Conservation (phyloP, 2,888 invertebrate species). For the Sicus ferrugineus region DNA sequence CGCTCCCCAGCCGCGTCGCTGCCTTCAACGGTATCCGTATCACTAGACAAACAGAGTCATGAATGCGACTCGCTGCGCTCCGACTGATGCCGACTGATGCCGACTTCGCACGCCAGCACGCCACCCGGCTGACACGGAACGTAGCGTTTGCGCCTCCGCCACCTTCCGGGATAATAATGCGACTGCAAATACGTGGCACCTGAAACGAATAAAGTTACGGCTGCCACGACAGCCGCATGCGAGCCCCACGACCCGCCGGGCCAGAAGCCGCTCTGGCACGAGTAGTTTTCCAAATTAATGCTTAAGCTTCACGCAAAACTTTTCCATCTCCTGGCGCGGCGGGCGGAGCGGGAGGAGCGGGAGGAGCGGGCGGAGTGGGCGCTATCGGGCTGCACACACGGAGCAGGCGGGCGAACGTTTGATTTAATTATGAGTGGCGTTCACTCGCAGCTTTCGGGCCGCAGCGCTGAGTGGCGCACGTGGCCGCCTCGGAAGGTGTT, state of each 20-base stretch:
- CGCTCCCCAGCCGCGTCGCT: background rate
- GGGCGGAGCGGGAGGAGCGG: constrained; percentile 37
- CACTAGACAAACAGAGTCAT: constrained; percentile 25
- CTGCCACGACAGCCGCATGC: constrained; percentile 1
- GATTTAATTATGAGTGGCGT: constrained; percentile 65
- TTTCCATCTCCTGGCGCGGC: background rate
- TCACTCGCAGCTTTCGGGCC: constrained; percentile 46
- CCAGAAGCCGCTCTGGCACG: constrained; percentile 8
- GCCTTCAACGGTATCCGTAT: constrained; percentile 16
- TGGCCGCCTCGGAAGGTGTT: constrained; percentile 52
- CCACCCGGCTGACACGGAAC: constrained; percentile 37
- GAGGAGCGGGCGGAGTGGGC: too few species aligned
- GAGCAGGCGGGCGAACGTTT: constrained; percentile 49
- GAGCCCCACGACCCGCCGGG: constrained; percentile 11
- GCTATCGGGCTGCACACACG: background rate
- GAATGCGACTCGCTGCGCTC: background rate
- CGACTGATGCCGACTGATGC: constrained; percentile 49
- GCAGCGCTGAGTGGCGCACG: background rate
- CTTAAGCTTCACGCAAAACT: constrained; percentile 52
- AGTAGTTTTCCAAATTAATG: constrained; percentile 52
- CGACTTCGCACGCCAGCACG: constrained; percentile 55
- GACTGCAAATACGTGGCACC: constrained; percentile 37
- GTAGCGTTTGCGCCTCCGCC: constrained; percentile 10
- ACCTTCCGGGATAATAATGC: constrained; percentile 39
- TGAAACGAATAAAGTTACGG: constrained; percentile 39